These are phyloP conservation scores for Pseudochirops corinnae DNA, from an alignment of 2,797 vertebrate genomes.

Conservation along the genomic window DNA sequence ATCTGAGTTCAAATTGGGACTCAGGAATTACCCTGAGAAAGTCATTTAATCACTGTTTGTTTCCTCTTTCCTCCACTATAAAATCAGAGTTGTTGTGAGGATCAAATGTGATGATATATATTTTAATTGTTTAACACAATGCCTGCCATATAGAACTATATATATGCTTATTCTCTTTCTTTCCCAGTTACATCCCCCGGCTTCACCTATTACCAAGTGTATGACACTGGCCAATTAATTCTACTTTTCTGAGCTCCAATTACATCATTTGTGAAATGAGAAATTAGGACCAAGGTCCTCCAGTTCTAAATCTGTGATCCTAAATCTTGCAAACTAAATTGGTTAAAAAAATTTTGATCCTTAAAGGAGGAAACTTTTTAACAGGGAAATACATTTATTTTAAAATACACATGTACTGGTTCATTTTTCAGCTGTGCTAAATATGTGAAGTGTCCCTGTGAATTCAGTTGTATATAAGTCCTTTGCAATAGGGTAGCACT, in stretches of 20 bases:
- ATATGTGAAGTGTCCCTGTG: background rate
- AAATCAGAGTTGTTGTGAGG: background rate
- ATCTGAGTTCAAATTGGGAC: background rate
- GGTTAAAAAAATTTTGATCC: background rate
- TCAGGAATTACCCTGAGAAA: background rate
- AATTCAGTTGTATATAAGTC: background rate
- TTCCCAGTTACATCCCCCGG: background rate
- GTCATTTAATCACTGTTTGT: conserved; percentile 15
- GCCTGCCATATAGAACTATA: background rate
- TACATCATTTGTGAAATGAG: background rate
- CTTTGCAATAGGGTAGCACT: background rate
- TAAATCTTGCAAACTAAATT: background rate
- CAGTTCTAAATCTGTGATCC: background rate
- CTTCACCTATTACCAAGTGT: background rate
- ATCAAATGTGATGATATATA: background rate
- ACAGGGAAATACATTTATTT: background rate
- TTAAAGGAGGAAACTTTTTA: background rate
- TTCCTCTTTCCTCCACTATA: background rate
- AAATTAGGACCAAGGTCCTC: background rate
- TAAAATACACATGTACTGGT: background rate
- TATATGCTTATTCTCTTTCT: background rate
- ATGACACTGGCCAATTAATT: background rate
- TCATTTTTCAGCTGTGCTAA: background rate
- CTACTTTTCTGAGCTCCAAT: background rate
- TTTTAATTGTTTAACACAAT: background rate